Conservation (phyloP, 2,888 invertebrate genomes). For the Elaeidobius kamerunicus region DNA sequence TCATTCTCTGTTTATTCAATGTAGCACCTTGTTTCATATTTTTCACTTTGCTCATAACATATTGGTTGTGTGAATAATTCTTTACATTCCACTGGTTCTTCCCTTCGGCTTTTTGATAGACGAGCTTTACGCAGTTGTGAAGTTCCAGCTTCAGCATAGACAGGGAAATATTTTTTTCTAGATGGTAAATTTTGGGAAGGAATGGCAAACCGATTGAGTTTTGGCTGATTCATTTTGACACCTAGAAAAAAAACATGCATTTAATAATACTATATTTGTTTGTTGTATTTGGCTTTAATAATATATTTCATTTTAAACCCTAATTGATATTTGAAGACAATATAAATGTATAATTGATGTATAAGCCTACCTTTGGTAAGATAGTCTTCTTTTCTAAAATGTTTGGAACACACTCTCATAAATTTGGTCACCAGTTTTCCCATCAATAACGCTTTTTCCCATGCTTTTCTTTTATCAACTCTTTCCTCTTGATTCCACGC, state of each 20-base stretch:
- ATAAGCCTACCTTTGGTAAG: no score
- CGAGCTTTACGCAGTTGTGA: background rate
- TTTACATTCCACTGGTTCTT: no score
- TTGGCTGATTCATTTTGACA: background rate
- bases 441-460: slow-evolving; percentile 8
- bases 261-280: no score
- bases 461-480: slow-evolving; percentile 5
- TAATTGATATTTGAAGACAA: no score
- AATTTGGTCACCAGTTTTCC: background rate
- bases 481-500: background rate
- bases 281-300: no score
- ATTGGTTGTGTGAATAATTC: background rate
- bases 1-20: background rate
- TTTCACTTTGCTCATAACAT: background rate
- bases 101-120: background rate
- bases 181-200: background rate
- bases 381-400: background rate
- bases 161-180: background rate
- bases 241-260: no score
- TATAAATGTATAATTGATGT: no score
- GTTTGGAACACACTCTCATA: slow-evolving; percentile 2
- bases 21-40: background rate
- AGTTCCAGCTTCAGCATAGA: background rate
- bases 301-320: no score
- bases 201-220: background rate